Evolutionary conservation across 2,113 vertebrate genomes (phyloP).

Genomic region (Orycteropus afer): DNA sequence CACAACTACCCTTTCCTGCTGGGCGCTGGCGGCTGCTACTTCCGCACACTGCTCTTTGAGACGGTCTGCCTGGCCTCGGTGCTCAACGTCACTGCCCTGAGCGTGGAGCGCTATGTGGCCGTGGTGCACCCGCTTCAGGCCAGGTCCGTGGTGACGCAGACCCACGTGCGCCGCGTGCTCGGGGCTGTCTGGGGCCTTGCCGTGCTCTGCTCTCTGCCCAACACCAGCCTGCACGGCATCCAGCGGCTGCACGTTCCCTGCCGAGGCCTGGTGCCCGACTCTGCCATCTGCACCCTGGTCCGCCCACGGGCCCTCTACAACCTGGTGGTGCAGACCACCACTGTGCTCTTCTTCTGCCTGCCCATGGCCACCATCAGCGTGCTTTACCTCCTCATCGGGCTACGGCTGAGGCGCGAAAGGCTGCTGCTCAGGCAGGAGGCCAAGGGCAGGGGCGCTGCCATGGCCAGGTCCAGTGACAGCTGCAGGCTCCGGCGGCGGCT

Average conservation of each 20-base stretch:
- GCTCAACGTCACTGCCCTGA: conserved; percentile 94
- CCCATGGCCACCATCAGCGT: conserved; percentile 94
- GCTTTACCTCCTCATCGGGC: conserved; percentile 94
- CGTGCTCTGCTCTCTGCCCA: conserved; percentile 92
- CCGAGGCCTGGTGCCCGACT: conserved; percentile 84
- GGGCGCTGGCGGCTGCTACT: conserved; percentile 91
- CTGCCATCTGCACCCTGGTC: conserved; percentile 89
- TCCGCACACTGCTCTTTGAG: conserved; percentile 94
- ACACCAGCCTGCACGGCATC: conserved; percentile 95
- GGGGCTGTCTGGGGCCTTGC: conserved; percentile 90
- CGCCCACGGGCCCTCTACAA: conserved; percentile 91
- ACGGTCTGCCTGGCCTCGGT: conserved; percentile 96
- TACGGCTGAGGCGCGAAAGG: conserved; percentile 91
- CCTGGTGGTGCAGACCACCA: conserved; percentile 92
- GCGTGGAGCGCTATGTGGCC: conserved; percentile 94
- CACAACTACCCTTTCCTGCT: conserved; percentile 96
- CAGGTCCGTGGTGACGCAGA: conserved; percentile 92
- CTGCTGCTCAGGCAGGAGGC: conserved; percentile 84
- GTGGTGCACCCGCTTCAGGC: conserved; percentile 94
- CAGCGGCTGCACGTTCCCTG: conserved; percentile 78
- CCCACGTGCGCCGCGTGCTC: conserved; percentile 92
- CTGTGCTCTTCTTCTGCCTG: conserved; percentile 93
- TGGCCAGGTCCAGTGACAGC: not conserved
- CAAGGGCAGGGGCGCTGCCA: conserved; percentile 47
- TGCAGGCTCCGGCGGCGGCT: conserved; percentile 74